Evolutionary conservation across 1,140 invertebrate species (phyloP), one percentile per base, ranked within the genome.

Genomic region (Phymastichus coffea): DNA sequence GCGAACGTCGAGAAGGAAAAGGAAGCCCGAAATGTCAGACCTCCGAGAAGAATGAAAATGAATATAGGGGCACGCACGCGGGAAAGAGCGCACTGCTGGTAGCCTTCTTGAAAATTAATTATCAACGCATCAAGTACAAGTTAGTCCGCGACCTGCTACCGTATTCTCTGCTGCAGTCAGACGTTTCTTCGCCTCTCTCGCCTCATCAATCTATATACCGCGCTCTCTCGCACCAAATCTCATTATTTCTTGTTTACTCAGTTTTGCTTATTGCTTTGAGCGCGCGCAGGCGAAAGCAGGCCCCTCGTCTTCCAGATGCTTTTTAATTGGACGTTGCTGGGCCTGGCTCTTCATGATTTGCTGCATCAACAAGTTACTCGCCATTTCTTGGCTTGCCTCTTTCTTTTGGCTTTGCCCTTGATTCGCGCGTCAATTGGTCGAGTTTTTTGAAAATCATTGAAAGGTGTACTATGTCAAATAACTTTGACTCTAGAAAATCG

Each of bases 81-180:
- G 57, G 25, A 25, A 26, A 47, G 40, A 44, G 22, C 28, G 48
- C 43, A n/a, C n/a, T n/a, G n/a, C n/a, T n/a, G n/a, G n/a, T n/a
- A n/a, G n/a, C n/a, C n/a, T n/a, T n/a, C 69, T 70, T 63, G 67
- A 67, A 73, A 75, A 78, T 75, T 78, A 78, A 79, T 79, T 79
- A 79, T 76, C 76, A 77, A 76, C 74, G 75, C 77, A 77, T 79
- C 75, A 79, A 78, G 77, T 77, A 76, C 77, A 79, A 77, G 67
- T 79, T 79, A 75, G 73, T 63, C 71, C 28, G 70, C 69, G 68
- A n/a, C n/a, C n/a, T n/a, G 77, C 77, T 79, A 79, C 77, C 66
- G 76, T 79, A 77, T 76, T 77, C 68, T 71, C 66, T 67, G 12
- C 6, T 33, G 28, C 28, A 33, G n/a, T n/a, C n/a, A 69, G 70